Evolutionary conservation across 2,113 vertebrate species (phyloP), one percentile per base, ranked within the genome.

Genomic region (Hepsetus odoe): DNA sequence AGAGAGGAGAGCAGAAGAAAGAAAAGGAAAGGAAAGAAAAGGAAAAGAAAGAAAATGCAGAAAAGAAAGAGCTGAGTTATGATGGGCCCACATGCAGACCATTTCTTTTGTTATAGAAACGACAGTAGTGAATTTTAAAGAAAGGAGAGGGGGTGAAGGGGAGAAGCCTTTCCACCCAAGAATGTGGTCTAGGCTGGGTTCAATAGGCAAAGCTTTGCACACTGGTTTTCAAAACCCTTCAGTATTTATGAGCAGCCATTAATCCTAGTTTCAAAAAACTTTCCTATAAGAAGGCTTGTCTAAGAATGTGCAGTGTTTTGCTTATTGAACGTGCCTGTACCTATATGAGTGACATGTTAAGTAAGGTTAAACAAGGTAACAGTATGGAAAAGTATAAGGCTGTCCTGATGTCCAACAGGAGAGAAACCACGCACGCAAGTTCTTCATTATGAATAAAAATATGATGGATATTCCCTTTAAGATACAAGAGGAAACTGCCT

Each of bases 21-120:
- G 86, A 90, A 83, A 91, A 91, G 92, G 90, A 83, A 91, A 91
- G 92, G 91, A 90, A 90, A 90, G 92, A 92, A 11, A 3, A 58
- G 33, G 44, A 51, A 80, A 68, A 40, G 42, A 66, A 61, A 75
- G 56, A 77, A 46, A 72, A 82, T 76, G 82, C 80, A 72, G 78
- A 67, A 80, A 71, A 79, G 58, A 32, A 85, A 85, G 77, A 80
- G 79, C 68, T 35, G 81, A 78, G 86, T 92, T 92, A 91, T 91
- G 90, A 88, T 93, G 79, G 85, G 85, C 82, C 61, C 81, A 89
- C 95, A 96, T 96, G 96, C 94, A 90, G 64, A 72, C 76, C 73
- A 72, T 72, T 72, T 83, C 14, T 76, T 76, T 32, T 80, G 65
- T 83, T 51, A 72, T 69, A 76, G 65, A 76, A 33, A 72, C 30